Evolutionary conservation across 2,888 invertebrate genomes (phyloP), one percentile per base, ranked within the genome.

Genomic region (Enchytraeus crypticus): DNA sequence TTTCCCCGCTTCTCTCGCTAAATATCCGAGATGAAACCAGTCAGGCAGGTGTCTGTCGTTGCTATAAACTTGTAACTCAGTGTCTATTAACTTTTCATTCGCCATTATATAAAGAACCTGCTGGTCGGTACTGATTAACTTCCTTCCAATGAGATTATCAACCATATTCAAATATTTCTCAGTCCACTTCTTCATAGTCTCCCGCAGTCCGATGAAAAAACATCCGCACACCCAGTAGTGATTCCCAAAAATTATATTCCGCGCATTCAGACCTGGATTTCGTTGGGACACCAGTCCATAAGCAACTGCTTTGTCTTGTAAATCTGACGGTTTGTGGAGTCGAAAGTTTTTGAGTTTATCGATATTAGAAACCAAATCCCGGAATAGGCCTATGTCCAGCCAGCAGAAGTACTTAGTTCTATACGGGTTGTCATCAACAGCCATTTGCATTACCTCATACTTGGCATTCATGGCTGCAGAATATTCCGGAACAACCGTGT

Each of bases 401-500:
- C 75, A 75, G 11, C 69, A 67, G 32, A 75, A 61, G 57, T 73
- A 73, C 53, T 69, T 67, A 0, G 74, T 75, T 18, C 63, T 58
- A 55, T 69, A 71, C 30, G 69, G 64, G 51, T 71, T 69, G 29
- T 69, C 61, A 32, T 61, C 58, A 2, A 70, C 68, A 3, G 71
- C 71, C 46, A 62, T 67, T 29, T 69, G 62, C 51, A 74, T 62
- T 11, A 74, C 59, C 57, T 75, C 75, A 66, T 72, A 74, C 60
- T 75, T 75, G 18, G 73, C 72, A 64, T 75, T 73, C 75, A 75
- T 75, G 34, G 69, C 69, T 59, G 72, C 72, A 3, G 73, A 70
- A 62, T 75, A 75, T 14, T 69, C 70, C 5, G 72, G 68, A 18
- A 70, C 64, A 5, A 73, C 69, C 2, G 74, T 75, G 56, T 75